Evolutionary conservation across 2,113 vertebrate species (phyloP), one percentile per base, ranked within the genome.

Genomic region (Siniperca chuatsi): DNA sequence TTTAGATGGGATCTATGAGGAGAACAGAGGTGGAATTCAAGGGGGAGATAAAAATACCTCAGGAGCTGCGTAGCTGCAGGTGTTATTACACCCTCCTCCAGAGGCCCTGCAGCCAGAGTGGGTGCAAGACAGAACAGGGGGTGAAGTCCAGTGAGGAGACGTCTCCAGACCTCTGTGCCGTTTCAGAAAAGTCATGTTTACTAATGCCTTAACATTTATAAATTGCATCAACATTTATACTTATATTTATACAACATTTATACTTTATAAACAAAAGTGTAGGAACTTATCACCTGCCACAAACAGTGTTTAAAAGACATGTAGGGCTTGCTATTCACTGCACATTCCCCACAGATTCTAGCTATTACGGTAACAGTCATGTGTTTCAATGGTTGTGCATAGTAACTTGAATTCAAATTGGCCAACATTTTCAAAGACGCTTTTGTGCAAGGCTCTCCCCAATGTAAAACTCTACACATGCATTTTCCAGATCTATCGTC

Each of bases 41-140:
- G 71, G 46, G 75, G 73, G 88, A 87, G 93, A 93, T 93, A 94
- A 95, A 95, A 94, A 95, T 95, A 95, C 86, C 87, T 86, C 83
- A 72, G 73, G 81, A 78, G 80, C 66, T 88, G 88, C 37, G 79
- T 84, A 80, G 87, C 90, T 92, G 91, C 93, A 94, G 94, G 93
- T 95, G 89, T 93, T 92, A 94, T 93, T 93, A 94, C 92, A 94
- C 82, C 90, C 91, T 60, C 60, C 77, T 64, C 18, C 65, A 75
- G 89, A 82, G 91, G 78, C 84, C 86, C 86, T 75, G 82, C 83
- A 76, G 79, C n/a, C 69, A 35, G 65, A 73, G 73, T 4, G 58
- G 79, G 72, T 64, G 52, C 60, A 42, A 15, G 15, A 78, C 77
- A 62, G 67, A 70, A 71, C 25, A 42, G 55, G 44, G 71, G 50